phyloP scores from a whole-genome alignment of 2,888 invertebrate species.

The Kuschelorhynchus macadamiae region DNA sequence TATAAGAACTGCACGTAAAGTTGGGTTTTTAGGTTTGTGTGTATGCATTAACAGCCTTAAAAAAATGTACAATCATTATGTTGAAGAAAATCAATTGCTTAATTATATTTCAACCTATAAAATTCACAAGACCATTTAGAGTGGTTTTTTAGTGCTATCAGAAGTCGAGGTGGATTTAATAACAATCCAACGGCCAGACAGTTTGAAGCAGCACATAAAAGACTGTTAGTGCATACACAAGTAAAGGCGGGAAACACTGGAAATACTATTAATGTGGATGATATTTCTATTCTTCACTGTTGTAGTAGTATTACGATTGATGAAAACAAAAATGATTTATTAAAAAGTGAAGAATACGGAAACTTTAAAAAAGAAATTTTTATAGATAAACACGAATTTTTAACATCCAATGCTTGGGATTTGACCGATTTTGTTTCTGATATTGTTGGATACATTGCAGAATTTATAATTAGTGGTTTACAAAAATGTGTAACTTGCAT shows the following conservation, averaged over 20 bases:
- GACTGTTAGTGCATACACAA: constrained; percentile 17
- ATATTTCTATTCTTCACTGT: constrained; percentile 7
- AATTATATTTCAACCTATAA: constrained; percentile 3
- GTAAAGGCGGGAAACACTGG: constrained; percentile 2
- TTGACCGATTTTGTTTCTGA: not conserved
- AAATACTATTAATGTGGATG: constrained; percentile 3
- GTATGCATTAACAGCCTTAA: constrained; percentile 2
- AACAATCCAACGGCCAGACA: constrained; percentile 48
- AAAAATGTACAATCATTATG: not conserved
- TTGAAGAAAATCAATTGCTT: too few species aligned
- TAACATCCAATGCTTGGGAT: constrained; percentile 14
- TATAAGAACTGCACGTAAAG: constrained; percentile 10
- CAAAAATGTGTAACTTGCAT: constrained; percentile 6
- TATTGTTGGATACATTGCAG: constrained; percentile 8
- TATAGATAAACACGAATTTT: not conserved
- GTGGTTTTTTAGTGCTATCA: constrained; percentile 44
- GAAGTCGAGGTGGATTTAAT: constrained; percentile 43
- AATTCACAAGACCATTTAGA: constrained; percentile 39
- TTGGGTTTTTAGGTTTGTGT: constrained; percentile 16
- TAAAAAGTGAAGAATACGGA: too few species aligned
- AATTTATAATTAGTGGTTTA: constrained; percentile 1
- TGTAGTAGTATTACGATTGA: too few species aligned
- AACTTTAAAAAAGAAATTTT: too few species aligned
- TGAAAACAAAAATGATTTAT: not conserved
- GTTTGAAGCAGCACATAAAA: constrained; percentile 39